These are phyloP conservation scores for Lathronympha strigana DNA, from an alignment of 2,888 invertebrate species.

Conservation along the genomic window DNA sequence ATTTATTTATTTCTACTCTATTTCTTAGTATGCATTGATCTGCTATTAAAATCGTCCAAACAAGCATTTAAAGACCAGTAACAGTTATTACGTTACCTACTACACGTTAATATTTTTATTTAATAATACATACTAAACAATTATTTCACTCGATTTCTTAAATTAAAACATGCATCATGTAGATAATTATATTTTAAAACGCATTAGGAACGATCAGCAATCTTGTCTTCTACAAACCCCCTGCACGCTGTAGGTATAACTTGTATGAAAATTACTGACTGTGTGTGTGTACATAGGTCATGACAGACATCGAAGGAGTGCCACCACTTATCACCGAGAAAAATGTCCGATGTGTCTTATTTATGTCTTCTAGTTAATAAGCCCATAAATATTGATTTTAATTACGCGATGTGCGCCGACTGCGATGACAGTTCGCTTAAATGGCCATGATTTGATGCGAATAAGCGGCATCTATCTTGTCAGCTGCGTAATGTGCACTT, in stretches of 20 bases:
- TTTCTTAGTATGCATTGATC: too few relatives aligned
- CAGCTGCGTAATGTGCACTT: constrained; percentile 15
- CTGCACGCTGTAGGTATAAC: too few relatives aligned
- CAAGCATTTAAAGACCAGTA: too few relatives aligned
- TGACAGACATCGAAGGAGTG: constrained; percentile 49
- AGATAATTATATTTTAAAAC: background rate
- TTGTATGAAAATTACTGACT: background rate
- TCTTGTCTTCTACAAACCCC: too few relatives aligned
- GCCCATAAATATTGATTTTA: constrained; percentile 70
- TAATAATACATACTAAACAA: too few relatives aligned
- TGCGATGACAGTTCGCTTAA: constrained; percentile 55
- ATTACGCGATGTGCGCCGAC: constrained; percentile 57
- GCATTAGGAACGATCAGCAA: too few relatives aligned
- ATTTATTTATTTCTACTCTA: too few relatives aligned
- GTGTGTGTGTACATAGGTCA: constrained; percentile 35
- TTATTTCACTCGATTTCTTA: too few relatives aligned
- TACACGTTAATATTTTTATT: too few relatives aligned
- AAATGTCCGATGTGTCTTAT: constrained; percentile 57
- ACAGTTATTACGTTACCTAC: too few relatives aligned
- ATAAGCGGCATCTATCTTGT: constrained; percentile 45
- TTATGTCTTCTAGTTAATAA: constrained; percentile 61
- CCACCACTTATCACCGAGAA: constrained; percentile 55
- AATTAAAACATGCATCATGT: background rate
- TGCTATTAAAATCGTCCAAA: too few relatives aligned
- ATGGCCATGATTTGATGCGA: constrained; percentile 54